Percentiles rank a stretch among this genome's conserved stretches.
These are phyloP conservation scores for Sarotherodon lohbergeri DNA, from an alignment of 2,113 vertebrate species.

Conservation along the genomic window DNA sequence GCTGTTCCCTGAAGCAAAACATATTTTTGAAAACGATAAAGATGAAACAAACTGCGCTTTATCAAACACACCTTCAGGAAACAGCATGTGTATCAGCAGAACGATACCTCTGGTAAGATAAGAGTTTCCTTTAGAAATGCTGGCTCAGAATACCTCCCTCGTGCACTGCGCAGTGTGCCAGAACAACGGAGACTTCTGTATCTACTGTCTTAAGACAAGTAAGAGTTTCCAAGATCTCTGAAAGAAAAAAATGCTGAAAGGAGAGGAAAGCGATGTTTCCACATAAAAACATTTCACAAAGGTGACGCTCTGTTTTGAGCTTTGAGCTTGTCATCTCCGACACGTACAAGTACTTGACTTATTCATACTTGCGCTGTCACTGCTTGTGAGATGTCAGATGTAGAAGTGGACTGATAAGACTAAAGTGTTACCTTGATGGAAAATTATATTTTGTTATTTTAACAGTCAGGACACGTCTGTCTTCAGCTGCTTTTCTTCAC, in stretches of 20 bases:
- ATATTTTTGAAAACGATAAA: constrained; percentile 16
- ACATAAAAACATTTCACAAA: neutral
- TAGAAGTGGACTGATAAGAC: constrained; percentile 20
- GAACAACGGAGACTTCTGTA: neutral
- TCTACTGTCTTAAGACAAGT: neutral
- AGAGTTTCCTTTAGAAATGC: constrained; percentile 20
- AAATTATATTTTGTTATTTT: constrained; percentile 37
- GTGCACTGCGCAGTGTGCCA: neutral
- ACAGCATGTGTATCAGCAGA: constrained; percentile 42
- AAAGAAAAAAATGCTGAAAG: constrained; percentile 36
- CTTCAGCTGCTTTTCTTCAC: constrained; percentile 16
- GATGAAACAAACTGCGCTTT: constrained; percentile 23
- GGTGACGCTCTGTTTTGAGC: neutral
- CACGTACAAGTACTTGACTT: constrained; percentile 14
- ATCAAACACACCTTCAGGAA: constrained; percentile 29
- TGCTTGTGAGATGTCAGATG: constrained; percentile 25
- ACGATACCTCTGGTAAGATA: constrained; percentile 32
- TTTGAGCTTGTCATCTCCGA: neutral
- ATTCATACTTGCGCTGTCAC: constrained; percentile 1
- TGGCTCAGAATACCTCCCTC: neutral
- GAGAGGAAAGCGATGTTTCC: constrained; percentile 26
- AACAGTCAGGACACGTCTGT: constrained; percentile 20
- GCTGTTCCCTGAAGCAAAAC: neutral
- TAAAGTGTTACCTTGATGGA: constrained; percentile 42
- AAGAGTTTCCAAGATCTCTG: constrained; percentile 28